phyloP scores from a whole-genome alignment of 2,797 vertebrate genomes.

The Rachycentron canadum region DNA sequence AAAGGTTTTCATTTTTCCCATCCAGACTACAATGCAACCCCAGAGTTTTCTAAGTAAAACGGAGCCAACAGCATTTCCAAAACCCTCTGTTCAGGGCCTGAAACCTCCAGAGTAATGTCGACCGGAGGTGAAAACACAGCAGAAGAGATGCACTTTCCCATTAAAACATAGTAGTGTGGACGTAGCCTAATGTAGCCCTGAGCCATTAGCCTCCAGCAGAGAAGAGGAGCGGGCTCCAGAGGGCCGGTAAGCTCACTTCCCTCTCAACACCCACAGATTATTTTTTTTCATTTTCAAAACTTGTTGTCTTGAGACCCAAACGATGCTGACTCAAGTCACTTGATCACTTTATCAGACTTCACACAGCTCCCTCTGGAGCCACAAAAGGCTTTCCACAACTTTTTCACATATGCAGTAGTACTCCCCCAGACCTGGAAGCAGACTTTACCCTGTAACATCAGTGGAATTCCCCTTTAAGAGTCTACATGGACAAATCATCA shows the following conservation, averaged over 20 bases:
- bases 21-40: no score
- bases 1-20: no score
- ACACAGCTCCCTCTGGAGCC: constrained; percentile 5
- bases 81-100: no score
- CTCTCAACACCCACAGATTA: neutral
- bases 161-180: no score
- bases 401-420: neutral
- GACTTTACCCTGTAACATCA: neutral
- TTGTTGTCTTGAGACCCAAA: neutral
- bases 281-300: neutral
- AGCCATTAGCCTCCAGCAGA: neutral
- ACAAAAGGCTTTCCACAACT: neutral
- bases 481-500: constrained; percentile 12
- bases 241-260: neutral
- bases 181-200: neutral
- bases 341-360: constrained; percentile 35
- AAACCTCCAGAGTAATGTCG: no score
- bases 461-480: neutral
- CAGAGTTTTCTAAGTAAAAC: no score
- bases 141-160: no score
- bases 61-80: no score
- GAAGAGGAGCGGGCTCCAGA: neutral
- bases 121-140: no score
- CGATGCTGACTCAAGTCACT: neutral
- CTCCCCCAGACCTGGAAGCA: neutral